Percentiles rank a stretch among this genome's conserved stretches.
These are phyloP conservation scores for Bombus vancouverensis DNA, from an alignment of 1,140 invertebrate genomes.

Conservation along the genomic window DNA sequence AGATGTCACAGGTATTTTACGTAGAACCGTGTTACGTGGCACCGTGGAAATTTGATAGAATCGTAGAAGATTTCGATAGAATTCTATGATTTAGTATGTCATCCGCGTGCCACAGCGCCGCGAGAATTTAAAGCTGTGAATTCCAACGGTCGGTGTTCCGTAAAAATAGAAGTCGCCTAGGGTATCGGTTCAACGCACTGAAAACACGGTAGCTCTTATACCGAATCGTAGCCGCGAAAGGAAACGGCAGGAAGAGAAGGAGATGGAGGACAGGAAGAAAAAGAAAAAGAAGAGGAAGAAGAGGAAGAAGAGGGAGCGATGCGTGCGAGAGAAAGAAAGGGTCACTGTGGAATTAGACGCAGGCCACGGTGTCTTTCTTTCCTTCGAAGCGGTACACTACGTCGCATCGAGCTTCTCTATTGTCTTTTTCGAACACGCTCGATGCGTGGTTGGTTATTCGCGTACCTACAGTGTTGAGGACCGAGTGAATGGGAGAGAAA, in stretches of 20 bases:
- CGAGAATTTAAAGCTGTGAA: not conserved
- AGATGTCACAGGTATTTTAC: no score
- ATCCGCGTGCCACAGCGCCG: not conserved
- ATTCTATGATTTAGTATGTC: not conserved
- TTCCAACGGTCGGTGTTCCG: not conserved
- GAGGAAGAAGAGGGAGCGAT: not conserved
- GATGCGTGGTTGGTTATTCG: not conserved
- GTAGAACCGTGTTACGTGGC: no score
- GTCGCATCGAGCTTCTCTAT: not conserved
- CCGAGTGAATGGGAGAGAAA: constrained; percentile 72
- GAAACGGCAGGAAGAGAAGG: not conserved
- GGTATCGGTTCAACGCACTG: constrained; percentile 9
- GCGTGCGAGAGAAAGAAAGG: not conserved
- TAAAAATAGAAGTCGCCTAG: constrained; percentile 1
- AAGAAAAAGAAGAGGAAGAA: not conserved
- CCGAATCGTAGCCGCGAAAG: constrained; percentile 11
- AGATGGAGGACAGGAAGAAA: not conserved
- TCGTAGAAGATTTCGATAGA: not conserved
- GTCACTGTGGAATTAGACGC: not conserved
- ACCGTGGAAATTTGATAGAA: no score
- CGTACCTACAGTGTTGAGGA: not conserved
- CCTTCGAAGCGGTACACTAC: not conserved
- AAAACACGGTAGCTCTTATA: not conserved
- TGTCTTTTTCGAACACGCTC: not conserved
- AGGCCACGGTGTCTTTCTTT: not conserved